Evolutionary conservation across 2,113 vertebrate species (phyloP).

Genomic region (Ciconia boyciana): DNA sequence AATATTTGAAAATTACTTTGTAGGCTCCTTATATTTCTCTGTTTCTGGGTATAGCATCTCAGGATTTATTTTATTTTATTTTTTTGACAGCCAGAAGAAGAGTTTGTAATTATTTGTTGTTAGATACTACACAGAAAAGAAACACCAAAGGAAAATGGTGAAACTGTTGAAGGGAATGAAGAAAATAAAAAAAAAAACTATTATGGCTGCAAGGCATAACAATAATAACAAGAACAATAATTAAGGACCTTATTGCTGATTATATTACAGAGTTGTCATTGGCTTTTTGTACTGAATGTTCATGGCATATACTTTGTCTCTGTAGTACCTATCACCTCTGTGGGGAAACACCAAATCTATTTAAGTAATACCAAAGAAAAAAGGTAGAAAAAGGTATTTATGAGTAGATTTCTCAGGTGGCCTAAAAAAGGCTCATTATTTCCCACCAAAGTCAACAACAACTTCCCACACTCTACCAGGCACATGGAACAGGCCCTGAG

Average conservation of each 20-base stretch:
- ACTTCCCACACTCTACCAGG: neutral
- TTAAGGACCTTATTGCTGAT: constrained; percentile 13
- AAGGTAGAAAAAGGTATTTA: neutral
- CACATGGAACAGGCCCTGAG: neutral
- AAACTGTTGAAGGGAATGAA: neutral
- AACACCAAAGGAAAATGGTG: neutral
- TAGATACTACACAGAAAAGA: neutral
- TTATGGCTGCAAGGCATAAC: neutral
- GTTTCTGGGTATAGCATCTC: neutral
- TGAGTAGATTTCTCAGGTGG: neutral
- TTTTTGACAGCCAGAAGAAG: neutral
- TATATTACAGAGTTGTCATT: neutral
- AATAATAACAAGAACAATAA: constrained; percentile 35
- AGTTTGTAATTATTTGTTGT: neutral
- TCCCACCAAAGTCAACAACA: neutral
- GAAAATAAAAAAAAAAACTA: constrained; percentile 15
- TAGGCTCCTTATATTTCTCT: neutral
- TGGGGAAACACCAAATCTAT: neutral
- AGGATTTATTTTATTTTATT: neutral
- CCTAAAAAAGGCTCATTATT: neutral
- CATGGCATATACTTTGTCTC: neutral
- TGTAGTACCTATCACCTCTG: neutral
- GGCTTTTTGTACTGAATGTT: neutral
- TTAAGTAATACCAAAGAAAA: neutral
- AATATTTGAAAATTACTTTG: neutral